phyloP scores from a whole-genome alignment of 2,888 invertebrate species.

The Tuberolachnus salignus region DNA sequence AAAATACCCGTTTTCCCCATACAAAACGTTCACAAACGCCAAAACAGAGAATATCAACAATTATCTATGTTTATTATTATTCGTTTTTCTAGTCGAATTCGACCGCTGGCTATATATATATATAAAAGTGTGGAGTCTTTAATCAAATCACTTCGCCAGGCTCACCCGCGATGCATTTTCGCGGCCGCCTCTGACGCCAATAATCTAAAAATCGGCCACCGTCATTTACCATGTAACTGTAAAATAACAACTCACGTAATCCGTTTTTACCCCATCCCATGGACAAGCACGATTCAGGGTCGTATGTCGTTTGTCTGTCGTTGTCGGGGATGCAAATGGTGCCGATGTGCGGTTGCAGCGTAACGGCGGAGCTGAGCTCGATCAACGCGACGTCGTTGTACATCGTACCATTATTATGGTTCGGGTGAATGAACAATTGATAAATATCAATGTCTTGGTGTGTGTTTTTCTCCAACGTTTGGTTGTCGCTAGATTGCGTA shows the following conservation, averaged over 20 bases:
- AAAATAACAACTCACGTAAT: slow-evolving; percentile 73
- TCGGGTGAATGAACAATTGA: slow-evolving; percentile 65
- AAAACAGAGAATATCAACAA: too few relatives aligned
- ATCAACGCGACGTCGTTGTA: slow-evolving; percentile 74
- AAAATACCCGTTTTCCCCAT: too few relatives aligned
- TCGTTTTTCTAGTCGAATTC: too few relatives aligned
- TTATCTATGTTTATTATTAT: too few relatives aligned
- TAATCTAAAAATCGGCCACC: too few relatives aligned
- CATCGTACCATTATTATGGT: slow-evolving; percentile 68
- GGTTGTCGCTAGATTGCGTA: slow-evolving; percentile 73
- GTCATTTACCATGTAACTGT: too few relatives aligned
- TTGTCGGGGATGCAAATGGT: slow-evolving; percentile 73
- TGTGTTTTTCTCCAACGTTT: slow-evolving; percentile 62
- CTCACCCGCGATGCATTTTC: too few relatives aligned
- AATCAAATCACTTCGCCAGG: too few relatives aligned
- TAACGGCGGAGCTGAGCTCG: slow-evolving; percentile 67
- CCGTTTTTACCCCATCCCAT: slow-evolving; percentile 81
- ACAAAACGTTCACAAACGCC: too few relatives aligned
- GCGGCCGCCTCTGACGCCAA: too few relatives aligned
- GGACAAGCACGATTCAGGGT: slow-evolving; percentile 68
- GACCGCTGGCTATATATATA: too few relatives aligned
- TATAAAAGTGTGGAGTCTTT: too few relatives aligned
- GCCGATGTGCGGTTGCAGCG: slow-evolving; percentile 72
- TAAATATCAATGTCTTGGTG: slow-evolving; percentile 70
- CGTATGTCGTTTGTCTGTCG: slow-evolving; percentile 65